These are phyloP conservation scores for Mungos mungo DNA, from an alignment of 2,113 vertebrate genomes.

Conservation along the genomic window DNA sequence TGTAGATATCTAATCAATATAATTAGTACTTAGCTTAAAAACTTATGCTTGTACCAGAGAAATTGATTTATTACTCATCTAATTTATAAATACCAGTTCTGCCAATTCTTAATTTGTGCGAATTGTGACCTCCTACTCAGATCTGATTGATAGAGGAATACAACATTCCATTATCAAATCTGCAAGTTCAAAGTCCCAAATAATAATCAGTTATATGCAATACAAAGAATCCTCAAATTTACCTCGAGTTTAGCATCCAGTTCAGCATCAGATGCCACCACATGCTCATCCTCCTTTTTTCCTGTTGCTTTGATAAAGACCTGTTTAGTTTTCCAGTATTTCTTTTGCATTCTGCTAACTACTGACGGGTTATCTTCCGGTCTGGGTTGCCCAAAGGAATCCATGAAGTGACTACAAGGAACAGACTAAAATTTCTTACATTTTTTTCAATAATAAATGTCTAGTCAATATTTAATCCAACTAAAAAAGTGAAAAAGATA, in stretches of 20 bases:
- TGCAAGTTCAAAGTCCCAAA: neutral
- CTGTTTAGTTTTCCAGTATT: conserved; percentile 92
- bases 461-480: neutral
- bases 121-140: neutral
- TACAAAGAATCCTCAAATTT: neutral
- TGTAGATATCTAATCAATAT: neutral
- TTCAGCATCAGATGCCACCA: conserved; percentile 90
- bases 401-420: conserved; percentile 81
- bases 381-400: conserved; percentile 83
- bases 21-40: conserved; percentile 10
- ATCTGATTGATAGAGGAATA: neutral
- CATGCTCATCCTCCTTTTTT: conserved; percentile 90
- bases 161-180: neutral
- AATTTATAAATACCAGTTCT: conserved; percentile 6
- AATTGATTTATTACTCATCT: neutral
- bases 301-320: conserved; percentile 91
- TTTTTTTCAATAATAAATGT: neutral
- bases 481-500: conserved; percentile 25
- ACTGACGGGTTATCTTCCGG: conserved; percentile 86
- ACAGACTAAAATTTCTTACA: conserved; percentile 39
- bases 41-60: neutral
- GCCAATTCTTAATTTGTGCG: neutral
- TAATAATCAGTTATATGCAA: neutral
- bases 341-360: conserved; percentile 90
- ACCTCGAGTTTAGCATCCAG: conserved; percentile 90